Evolutionary conservation across 1,140 invertebrate species (phyloP).

Genomic region (Heliothis virescens): DNA sequence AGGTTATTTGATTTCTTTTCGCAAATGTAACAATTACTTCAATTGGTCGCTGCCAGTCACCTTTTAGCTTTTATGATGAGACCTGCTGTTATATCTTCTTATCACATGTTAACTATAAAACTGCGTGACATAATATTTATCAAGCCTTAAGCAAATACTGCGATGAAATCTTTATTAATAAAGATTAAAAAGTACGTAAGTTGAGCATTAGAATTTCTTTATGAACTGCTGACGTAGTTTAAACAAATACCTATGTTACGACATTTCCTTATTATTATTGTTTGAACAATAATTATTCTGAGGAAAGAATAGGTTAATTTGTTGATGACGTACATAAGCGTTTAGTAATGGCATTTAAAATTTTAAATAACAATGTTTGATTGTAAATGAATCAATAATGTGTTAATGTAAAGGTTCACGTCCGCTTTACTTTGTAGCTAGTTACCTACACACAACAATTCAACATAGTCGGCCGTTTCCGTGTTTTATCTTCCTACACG

Average conservation of each 20-base stretch:
- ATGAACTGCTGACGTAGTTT: constrained; percentile 12
- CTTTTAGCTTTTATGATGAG: constrained; percentile 61
- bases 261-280: constrained; percentile 33
- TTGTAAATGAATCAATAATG: constrained; percentile 32
- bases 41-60: constrained; percentile 69
- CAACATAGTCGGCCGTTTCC: constrained; percentile 49
- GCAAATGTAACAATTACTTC: constrained; percentile 64
- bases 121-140: constrained; percentile 12
- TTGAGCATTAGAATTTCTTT: constrained; percentile 28
- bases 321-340: constrained; percentile 28
- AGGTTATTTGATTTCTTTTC: constrained; percentile 70
- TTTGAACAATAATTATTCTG: constrained; percentile 17
- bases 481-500: constrained; percentile 50
- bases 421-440: constrained; percentile 22
- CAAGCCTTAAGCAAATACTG: background rate
- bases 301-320: constrained; percentile 17
- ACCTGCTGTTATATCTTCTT: constrained; percentile 5
- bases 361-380: constrained; percentile 28
- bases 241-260: constrained; percentile 3
- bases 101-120: background rate
- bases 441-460: constrained; percentile 33
- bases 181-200: background rate
- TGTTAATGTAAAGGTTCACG: constrained; percentile 39
- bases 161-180: constrained; percentile 2
- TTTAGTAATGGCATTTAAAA: constrained; percentile 25